Percentiles rank a stretch among this genome's conserved stretches.
These are phyloP conservation scores for Desmodus rotundus DNA, from an alignment of 2,113 vertebrate genomes.

Conservation along the genomic window DNA sequence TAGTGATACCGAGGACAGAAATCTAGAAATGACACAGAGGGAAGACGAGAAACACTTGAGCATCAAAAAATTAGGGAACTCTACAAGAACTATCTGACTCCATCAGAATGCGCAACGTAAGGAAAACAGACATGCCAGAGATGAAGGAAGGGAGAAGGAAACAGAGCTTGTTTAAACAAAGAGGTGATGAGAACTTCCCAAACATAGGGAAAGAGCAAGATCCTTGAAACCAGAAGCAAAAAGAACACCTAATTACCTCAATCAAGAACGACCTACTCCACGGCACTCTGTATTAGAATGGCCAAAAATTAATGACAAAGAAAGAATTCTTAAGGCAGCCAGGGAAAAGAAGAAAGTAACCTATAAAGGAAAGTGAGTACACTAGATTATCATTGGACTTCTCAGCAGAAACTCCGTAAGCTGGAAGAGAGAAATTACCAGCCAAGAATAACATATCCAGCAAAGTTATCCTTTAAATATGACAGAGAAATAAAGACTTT, in stretches of 20 bases:
- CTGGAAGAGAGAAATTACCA: background rate
- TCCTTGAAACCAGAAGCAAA: background rate
- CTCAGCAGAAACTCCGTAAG: background rate
- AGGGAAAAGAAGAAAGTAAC: background rate
- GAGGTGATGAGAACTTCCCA: background rate
- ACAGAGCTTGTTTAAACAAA: background rate
- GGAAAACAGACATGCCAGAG: background rate
- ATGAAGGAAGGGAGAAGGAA: background rate
- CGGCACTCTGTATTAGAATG: background rate
- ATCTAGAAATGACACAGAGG: background rate
- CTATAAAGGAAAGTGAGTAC: background rate
- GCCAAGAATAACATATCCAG: background rate
- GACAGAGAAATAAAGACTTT: background rate
- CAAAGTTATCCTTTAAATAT: background rate
- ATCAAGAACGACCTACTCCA: background rate
- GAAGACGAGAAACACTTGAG: background rate
- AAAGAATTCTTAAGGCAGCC: background rate
- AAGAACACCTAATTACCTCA: background rate
- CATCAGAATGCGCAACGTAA: background rate
- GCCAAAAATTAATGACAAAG: background rate
- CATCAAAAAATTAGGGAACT: background rate
- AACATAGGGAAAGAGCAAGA: background rate
- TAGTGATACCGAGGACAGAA: background rate
- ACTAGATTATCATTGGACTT: background rate
- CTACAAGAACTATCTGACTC: background rate